phyloP scores from a whole-genome alignment of 2,113 vertebrate genomes.

The Xenotilapia longispinis region DNA sequence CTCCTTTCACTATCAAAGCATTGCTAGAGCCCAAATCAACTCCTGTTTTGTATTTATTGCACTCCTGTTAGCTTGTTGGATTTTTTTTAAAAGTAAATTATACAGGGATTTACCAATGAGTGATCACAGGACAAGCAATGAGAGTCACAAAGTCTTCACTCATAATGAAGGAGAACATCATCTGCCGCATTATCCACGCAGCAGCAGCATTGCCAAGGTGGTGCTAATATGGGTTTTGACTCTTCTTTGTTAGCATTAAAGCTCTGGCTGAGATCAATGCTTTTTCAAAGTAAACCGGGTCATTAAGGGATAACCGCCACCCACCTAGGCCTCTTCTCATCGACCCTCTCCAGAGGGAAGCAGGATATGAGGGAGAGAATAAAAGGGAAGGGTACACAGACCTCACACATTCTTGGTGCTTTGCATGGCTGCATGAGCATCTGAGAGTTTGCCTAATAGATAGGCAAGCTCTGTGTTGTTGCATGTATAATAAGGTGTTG shows the following conservation, averaged over 20 bases:
- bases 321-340: constrained; percentile 59
- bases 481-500: not conserved
- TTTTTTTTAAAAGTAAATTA: not conserved
- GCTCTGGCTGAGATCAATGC: constrained; percentile 53
- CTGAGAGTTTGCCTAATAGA: not conserved
- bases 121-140: not conserved
- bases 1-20: constrained; percentile 8
- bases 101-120: not conserved
- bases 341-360: constrained; percentile 44
- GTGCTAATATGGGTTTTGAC: constrained; percentile 18
- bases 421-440: not conserved
- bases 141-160: constrained; percentile 12
- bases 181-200: not conserved
- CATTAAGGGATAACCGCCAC: constrained; percentile 66
- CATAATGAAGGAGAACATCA: not conserved
- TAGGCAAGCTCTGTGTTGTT: not conserved
- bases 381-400: constrained; percentile 14
- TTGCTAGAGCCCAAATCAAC: not conserved
- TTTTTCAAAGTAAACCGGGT: constrained; percentile 64
- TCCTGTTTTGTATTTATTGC: not conserved
- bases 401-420: constrained; percentile 19
- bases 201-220: not conserved
- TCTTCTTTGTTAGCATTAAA: constrained; percentile 44
- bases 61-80: not conserved
- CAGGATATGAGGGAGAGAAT: constrained; percentile 7